These are phyloP conservation scores for Trachelipus rathkii DNA, from an alignment of 1,140 invertebrate genomes.

Conservation along the genomic window DNA sequence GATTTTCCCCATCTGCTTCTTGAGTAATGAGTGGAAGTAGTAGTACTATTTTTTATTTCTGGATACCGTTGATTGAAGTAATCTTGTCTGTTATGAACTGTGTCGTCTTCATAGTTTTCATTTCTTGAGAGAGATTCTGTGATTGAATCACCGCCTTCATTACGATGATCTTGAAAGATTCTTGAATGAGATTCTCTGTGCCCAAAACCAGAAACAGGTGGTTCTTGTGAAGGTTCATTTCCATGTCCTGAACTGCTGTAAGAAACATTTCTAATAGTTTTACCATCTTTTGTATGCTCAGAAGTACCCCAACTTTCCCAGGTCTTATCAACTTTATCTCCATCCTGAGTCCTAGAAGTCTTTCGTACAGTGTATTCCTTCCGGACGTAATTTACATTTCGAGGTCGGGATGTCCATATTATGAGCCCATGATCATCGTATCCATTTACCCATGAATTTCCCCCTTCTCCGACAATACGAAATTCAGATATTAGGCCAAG, in stretches of 20 bases:
- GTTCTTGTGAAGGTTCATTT: no score
- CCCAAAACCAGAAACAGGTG: no score
- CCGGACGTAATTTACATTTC: not conserved
- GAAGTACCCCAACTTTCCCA: not conserved
- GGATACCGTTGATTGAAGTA: no score
- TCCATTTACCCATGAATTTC: not conserved
- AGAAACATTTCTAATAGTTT: not conserved
- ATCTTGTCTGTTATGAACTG: no score
- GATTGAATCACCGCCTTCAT: no score
- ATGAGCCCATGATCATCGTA: not conserved
- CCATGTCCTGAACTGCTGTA: no score
- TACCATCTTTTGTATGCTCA: not conserved
- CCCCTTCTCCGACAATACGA: not conserved
- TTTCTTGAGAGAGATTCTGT: no score
- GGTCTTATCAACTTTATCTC: constrained; percentile 12
- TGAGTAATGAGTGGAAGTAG: not conserved
- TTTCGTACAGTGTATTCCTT: not conserved
- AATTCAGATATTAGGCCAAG: not conserved
- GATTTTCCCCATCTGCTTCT: not conserved
- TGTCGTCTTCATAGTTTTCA: no score
- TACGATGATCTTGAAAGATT: no score
- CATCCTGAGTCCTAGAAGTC: not conserved
- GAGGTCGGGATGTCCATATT: not conserved
- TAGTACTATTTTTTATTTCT: no score
- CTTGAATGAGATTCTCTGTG: no score